Conservation (phyloP, 64 coral and sea anemone species). For the Trachythela sp. region DNA sequence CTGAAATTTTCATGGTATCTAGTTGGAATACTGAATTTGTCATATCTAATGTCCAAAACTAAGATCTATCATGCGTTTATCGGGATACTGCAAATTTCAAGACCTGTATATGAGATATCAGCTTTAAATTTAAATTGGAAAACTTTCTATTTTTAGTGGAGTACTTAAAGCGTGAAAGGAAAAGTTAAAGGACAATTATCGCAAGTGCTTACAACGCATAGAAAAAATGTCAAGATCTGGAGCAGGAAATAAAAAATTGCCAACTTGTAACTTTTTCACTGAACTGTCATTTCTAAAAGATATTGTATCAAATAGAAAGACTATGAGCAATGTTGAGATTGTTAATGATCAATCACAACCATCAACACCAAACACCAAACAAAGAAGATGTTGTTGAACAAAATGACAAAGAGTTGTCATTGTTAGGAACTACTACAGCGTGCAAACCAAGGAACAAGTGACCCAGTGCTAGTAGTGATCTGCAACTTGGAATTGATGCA, state of each 20-base stretch:
- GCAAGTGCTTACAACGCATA: slow-evolving; percentile 3
- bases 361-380: too few species aligned
- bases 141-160: neutral
- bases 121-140: neutral
- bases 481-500: too few species aligned
- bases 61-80: neutral
- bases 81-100: neutral
- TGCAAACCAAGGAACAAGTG: too few species aligned
- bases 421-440: too few species aligned
- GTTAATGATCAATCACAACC: too few species aligned
- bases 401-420: too few species aligned
- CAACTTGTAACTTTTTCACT: slow-evolving; percentile 18
- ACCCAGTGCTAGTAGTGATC: too few species aligned
- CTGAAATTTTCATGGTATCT: neutral
- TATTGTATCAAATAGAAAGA: slow-evolving; percentile 16
- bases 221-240: slow-evolving; percentile 2
- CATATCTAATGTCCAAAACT: too few species aligned
- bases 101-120: slow-evolving; percentile 2
- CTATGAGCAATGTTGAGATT: neutral
- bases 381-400: too few species aligned
- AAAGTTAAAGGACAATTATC: slow-evolving; percentile 15
- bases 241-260: slow-evolving; percentile 14
- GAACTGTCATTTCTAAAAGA: slow-evolving; percentile 15
- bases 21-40: slow-evolving; percentile 18
- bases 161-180: slow-evolving; percentile 2